Base-by-base conservation (phyloP, 2,888 invertebrate genomes). In the Aporophyla lueneburgensis region DNA sequence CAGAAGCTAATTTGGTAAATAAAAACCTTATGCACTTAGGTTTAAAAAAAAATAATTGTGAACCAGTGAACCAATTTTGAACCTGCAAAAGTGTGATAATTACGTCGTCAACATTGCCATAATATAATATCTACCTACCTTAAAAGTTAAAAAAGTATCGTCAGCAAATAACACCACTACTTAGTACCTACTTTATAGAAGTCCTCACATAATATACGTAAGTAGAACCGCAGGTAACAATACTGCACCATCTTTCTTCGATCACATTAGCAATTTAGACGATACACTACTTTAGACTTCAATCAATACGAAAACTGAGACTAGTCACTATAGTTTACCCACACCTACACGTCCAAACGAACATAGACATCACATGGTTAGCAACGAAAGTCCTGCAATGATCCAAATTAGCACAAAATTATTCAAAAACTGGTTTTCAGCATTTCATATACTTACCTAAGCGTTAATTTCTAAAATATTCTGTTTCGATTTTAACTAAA, bases 271-370 rank as follows among this genome's bases (percentile, higher is more conserved):
- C 46, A 7, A 77, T 58, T 51, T 14, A n/a, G 40, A 62, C 24
- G n/a, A 24, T 43, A 9, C 10, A 71, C 19, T 51, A 43, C 59
- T 76, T 53, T 21, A n/a, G 46, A 24, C 24, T 59, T 69, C 21
- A 71, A 70, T 79, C 79, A 53, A 79, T 70, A 70, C n/a, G 43
- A 78, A 58, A 51, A 51, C 19, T 51, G n/a, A 65, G 53, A 67
- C 49, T 27, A 40, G 33, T 27, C 19, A 71, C 2, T 27, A 43
- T 43, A 27, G 19, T n/a, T 14, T n/a, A 4, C 19, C 19, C 21
- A 58, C 19, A 62, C 62, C 21, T n/a, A 40, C 33, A 10, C 27
- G 19, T 59, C 27, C 58, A 59, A 33, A 9, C 58, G 5, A 27
- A 59, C 27, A 5, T 19, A 33, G 27, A 27, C 27, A 19, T 33